Percentiles rank a stretch among this genome's conserved stretches.
Conservation (phyloP, 2,888 invertebrate species). For the Thelaira solivaga region DNA sequence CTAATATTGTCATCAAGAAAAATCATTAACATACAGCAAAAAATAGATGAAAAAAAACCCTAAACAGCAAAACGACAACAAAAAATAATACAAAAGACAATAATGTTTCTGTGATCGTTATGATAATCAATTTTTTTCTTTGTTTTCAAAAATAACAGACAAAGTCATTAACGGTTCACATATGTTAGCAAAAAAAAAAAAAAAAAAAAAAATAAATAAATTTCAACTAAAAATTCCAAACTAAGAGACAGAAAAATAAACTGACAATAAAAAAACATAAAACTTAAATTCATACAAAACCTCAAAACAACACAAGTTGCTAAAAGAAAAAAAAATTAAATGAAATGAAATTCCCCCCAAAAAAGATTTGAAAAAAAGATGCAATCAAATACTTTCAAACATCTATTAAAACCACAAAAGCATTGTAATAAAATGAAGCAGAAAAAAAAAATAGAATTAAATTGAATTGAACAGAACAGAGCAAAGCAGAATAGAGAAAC, state of each 20-base stretch:
- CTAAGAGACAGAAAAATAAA: constrained; percentile 31
- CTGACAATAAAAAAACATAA: constrained; percentile 8
- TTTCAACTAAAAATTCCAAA: constrained; percentile 38
- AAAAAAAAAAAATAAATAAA: constrained; percentile 23
- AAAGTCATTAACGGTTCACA: constrained; percentile 56
- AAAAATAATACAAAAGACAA: constrained; percentile 20
- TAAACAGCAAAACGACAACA: background rate
- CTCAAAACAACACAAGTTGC: background rate
- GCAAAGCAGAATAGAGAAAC: constrained; percentile 8
- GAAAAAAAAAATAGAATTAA: background rate
- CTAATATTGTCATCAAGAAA: constrained; percentile 53
- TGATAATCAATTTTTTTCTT: constrained; percentile 42
- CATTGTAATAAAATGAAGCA: constrained; percentile 38
- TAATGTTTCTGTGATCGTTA: constrained; percentile 40
- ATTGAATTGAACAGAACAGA: background rate
- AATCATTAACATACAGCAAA: constrained; percentile 53
- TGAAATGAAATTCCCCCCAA: constrained; percentile 42
- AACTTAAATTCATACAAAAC: constrained; percentile 37
- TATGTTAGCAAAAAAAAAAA: constrained; percentile 39
- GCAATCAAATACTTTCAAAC: constrained; percentile 50
- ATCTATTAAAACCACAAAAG: constrained; percentile 53
- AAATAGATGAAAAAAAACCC: constrained; percentile 14
- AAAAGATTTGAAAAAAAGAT: constrained; percentile 43
- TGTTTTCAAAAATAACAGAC: constrained; percentile 26
- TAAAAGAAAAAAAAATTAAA: background rate